phyloP scores from a whole-genome alignment of 1,140 invertebrate genomes.

The Stegodyphus dumicola region DNA sequence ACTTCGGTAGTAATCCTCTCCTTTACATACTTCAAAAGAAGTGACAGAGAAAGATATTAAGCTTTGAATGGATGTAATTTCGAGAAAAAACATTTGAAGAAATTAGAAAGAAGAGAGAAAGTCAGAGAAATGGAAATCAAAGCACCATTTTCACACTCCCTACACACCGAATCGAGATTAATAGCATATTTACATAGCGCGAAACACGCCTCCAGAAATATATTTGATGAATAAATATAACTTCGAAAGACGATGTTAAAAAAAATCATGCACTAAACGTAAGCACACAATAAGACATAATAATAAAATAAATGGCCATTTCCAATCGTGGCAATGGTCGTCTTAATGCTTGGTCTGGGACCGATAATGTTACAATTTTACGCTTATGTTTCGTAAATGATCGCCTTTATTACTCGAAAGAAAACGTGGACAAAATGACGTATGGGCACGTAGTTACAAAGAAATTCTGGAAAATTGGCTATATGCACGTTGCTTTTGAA shows the following conservation, averaged over 20 bases:
- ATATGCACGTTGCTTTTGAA: too few relatives aligned
- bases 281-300: slow-evolving; percentile 36
- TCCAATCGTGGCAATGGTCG: slow-evolving; percentile 34
- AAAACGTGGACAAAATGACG: slow-evolving; percentile 4
- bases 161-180: not conserved
- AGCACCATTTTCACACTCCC: too few relatives aligned
- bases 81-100: too few relatives aligned
- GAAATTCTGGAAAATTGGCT: not conserved
- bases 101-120: too few relatives aligned
- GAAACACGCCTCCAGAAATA: not conserved
- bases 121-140: too few relatives aligned
- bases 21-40: too few relatives aligned
- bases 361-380: slow-evolving; percentile 36
- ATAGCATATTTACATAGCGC: not conserved
- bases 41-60: too few relatives aligned
- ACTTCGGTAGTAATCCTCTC: too few relatives aligned
- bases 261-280: not conserved
- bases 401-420: slow-evolving; percentile 31
- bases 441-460: not conserved
- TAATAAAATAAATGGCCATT: slow-evolving; percentile 52
- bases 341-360: slow-evolving; percentile 17
- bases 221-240: not conserved
- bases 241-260: not conserved
- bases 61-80: too few relatives aligned
- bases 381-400: slow-evolving; percentile 20